Conservation (phyloP, 1,140 invertebrate species). For the Campodea augens region DNA sequence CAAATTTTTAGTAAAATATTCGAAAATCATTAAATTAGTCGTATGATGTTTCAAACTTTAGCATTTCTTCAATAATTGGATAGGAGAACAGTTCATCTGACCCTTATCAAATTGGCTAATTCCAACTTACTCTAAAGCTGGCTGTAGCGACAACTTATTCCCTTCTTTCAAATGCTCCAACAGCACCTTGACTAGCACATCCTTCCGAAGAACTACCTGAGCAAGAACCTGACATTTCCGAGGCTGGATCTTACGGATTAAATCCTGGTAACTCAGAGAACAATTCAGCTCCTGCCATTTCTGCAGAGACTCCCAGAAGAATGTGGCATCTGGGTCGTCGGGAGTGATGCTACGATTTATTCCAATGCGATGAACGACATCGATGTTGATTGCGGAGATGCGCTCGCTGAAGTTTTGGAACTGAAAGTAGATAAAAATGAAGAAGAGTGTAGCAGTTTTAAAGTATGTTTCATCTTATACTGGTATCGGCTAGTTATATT, state of each 20-base stretch:
- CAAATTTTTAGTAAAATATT: too few relatives aligned
- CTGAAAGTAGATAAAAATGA: conserved; percentile 34
- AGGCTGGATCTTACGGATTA: conserved; percentile 42
- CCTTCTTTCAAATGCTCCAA: conserved; percentile 46
- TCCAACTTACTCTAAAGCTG: conserved; percentile 56
- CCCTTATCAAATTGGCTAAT: too few relatives aligned
- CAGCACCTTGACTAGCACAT: conserved; percentile 47
- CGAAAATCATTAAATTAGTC: too few relatives aligned
- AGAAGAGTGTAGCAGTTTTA: too few relatives aligned
- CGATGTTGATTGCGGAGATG: conserved; percentile 59
- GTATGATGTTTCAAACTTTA: too few relatives aligned
- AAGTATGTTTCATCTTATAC: too few relatives aligned
- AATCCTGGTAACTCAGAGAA: conserved; percentile 54
- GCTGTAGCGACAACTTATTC: conserved; percentile 50
- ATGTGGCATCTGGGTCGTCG: conserved; percentile 45
- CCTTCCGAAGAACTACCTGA: conserved; percentile 56
- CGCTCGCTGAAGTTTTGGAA: conserved; percentile 71
- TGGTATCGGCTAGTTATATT: too few relatives aligned
- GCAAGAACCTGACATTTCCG: conserved; percentile 48
- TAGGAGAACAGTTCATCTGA: too few relatives aligned
- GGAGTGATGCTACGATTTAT: conserved; percentile 39
- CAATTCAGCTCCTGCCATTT: conserved; percentile 76
- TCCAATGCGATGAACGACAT: conserved; percentile 51
- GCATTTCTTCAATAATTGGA: too few relatives aligned
- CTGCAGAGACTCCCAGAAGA: conserved; percentile 56